Evolutionary conservation across 2,797 vertebrate genomes (phyloP).

Genomic region (Typhlichthys subterraneus): DNA sequence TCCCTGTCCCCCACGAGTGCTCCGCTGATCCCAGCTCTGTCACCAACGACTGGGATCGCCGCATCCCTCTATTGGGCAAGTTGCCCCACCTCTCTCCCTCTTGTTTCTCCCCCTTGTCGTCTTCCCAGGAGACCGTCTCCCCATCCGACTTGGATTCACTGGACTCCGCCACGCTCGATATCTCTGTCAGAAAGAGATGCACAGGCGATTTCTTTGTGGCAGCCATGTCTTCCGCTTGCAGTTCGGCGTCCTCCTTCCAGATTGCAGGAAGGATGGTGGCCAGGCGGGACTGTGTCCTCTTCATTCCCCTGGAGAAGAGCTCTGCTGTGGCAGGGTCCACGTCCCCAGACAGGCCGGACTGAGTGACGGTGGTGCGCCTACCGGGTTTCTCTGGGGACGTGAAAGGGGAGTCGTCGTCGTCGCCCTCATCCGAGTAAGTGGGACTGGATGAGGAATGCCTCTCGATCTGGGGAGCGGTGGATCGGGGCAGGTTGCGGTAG

Average conservation of each 20-base stretch:
- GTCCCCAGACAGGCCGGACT: slow-evolving; percentile 76
- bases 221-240: slow-evolving; percentile 72
- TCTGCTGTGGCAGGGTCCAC: slow-evolving; percentile 69
- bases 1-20: slow-evolving; percentile 63
- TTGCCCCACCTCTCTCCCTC: slow-evolving; percentile 63
- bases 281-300: slow-evolving; percentile 83
- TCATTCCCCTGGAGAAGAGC: slow-evolving; percentile 81
- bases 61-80: slow-evolving; percentile 75
- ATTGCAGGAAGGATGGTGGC: slow-evolving; percentile 81
- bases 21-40: slow-evolving; percentile 75
- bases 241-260: slow-evolving; percentile 82
- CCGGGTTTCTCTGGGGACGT: slow-evolving; percentile 73
- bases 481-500: slow-evolving; percentile 72
- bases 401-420: slow-evolving; percentile 78
- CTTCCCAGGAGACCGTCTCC: slow-evolving; percentile 54
- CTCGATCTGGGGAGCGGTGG: slow-evolving; percentile 61
- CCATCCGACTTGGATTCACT: slow-evolving; percentile 65
- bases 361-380: slow-evolving; percentile 61
- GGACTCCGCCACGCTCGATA: slow-evolving; percentile 71
- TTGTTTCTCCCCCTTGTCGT: slow-evolving; percentile 51
- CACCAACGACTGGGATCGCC: slow-evolving; percentile 75
- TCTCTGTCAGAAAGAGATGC: slow-evolving; percentile 83
- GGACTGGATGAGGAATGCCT: slow-evolving; percentile 80
- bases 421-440: slow-evolving; percentile 76
- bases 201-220: slow-evolving; percentile 80